These are phyloP conservation scores for Urechis unicinctus DNA, from an alignment of 2,888 invertebrate species.

Conservation along the genomic window DNA sequence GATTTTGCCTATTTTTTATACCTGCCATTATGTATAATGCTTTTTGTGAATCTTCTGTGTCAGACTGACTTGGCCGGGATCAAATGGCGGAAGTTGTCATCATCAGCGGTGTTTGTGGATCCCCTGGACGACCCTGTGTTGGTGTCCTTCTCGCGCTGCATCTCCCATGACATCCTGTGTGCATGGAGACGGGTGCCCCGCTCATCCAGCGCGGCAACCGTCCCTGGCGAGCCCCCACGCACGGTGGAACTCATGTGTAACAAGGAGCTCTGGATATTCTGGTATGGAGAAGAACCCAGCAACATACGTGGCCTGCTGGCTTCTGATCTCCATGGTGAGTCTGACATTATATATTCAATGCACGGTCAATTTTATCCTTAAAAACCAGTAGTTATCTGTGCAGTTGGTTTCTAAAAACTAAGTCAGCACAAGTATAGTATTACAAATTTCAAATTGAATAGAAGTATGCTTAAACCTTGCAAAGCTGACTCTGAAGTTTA, in stretches of 20 bases:
- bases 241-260: slow-evolving; percentile 32
- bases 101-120: slow-evolving; percentile 11
- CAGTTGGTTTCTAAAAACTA: no score
- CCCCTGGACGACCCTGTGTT: slow-evolving; percentile 50
- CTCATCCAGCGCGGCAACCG: background rate
- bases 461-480: no score
- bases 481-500: no score
- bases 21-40: no score
- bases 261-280: slow-evolving; percentile 99
- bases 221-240: slow-evolving; percentile 6
- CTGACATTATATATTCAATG: no score
- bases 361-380: no score
- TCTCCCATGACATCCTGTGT: slow-evolving; percentile 83
- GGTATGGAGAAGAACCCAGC: slow-evolving; percentile 78
- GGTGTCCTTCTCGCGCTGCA: slow-evolving; percentile 51
- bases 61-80: slow-evolving; percentile 99
- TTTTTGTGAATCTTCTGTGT: no score
- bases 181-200: slow-evolving; percentile 83
- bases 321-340: slow-evolving; percentile 82
- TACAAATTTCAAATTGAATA: no score
- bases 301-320: slow-evolving; percentile 33
- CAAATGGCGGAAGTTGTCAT: slow-evolving; percentile 81
- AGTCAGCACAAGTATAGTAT: no score
- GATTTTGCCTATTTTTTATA: no score
- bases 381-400: no score